Evolutionary conservation across 2,113 vertebrate genomes (phyloP), one percentile per base, ranked within the genome.

Genomic region (Elachura formosa): DNA sequence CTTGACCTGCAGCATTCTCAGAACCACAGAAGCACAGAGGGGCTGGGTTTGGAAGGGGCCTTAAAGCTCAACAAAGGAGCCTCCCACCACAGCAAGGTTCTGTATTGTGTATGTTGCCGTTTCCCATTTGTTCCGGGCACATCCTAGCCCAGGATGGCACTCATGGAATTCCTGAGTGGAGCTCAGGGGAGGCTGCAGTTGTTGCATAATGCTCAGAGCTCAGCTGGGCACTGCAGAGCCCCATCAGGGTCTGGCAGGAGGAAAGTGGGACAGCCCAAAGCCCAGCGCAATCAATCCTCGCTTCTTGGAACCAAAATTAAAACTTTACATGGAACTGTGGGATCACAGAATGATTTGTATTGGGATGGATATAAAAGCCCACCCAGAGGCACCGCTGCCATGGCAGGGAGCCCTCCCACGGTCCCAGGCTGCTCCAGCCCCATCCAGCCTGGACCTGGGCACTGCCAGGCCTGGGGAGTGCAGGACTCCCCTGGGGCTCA

Each of bases 301-400:
- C 25, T 29, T 66, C 23, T 41, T 68, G 25, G 43, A 31, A 75
- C 4, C 59, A 67, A 31, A 77, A 8, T 15, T 1, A 10, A 36
- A 76, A 48, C 13, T 63, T 63, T 4, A 18, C 0, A 0, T 67
- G 61, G 2, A 26, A 19, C 8, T 58, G 12, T n/a, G 24, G 16
- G 33, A 34, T 87, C 49, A 23, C 18, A 12, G 56, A 48, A 10
- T 55, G 41, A 1, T 0, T 46, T 82, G 9, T 2, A 5, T 29
- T 54, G n/a, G 46, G 12, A 54, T 11, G 28, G 46, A 9, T n/a
- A 1, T 25, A 0, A 18, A 14, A 40, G 0, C 15, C 2, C 77
- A 51, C 0, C 43, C 43, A 33, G 8, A 16, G 4, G 19, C 51
- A 38, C 3, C 38, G 49, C 28, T 25, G 77, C 52, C 69, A 25